Base-by-base conservation (phyloP, 2,888 invertebrate species). In the Cerastis leucographa region DNA sequence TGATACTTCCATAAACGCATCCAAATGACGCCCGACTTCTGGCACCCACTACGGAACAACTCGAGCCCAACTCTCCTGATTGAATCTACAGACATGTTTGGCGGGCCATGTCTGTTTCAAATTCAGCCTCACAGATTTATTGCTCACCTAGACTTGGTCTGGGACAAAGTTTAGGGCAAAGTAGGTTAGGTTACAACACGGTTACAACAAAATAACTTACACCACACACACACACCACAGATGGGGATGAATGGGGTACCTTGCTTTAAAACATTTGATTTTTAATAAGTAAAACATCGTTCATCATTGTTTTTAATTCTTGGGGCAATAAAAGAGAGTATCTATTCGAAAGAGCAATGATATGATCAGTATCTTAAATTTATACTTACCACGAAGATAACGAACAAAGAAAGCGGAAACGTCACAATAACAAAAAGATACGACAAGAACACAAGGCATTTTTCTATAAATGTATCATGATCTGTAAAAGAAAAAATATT, bases 361-460 rank as follows among this genome's bases (percentile, higher is more conserved):
- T 40, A 62, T 1, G 7, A 49, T 40, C 35, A 35, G 3, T 40
- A 12, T 64, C 40, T 19, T 49, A 54, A 71, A 8, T n/a, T 42
- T 8, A 17, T 25, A 89, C 91, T 90, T 88, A 94, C 94, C 88
- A 91, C 76, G 78, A 93, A 93, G 14, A 92, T 76, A 25, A 82
- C 89, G 44, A 91, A 76, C 29, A 94, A 76, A 14, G 94, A 94
- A 14, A 94, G n/a, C 6, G 94, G 94, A 70, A 94, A 93, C 7
- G 85, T 80, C 49, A 94, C 14, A 49, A 94, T 68, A 19, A 87
- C 85, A 12, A 93, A 7, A 22, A 92, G 2, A 4, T 90, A 78
- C 8, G 94, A 92, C 44, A 94, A 35, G 54, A 89, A 19, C 42
- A 94, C 85, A 35, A 93, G 80, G 40, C 89, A 44, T 66, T 82